Conservation (phyloP, 1,140 invertebrate genomes). For the Leptopilina clavipes region DNA sequence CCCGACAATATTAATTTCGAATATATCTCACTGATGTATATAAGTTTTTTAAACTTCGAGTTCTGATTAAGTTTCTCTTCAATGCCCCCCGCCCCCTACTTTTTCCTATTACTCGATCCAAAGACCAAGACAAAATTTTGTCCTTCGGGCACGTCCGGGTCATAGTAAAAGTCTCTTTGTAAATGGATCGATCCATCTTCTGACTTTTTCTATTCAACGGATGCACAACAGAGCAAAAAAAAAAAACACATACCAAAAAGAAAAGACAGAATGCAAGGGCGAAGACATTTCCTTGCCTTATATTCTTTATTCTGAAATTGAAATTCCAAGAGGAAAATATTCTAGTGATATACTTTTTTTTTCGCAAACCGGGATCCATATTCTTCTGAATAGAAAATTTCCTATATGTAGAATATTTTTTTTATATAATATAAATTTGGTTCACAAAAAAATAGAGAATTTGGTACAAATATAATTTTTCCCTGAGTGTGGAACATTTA, state of each 20-base stretch:
- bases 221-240: conserved; percentile 18
- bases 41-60: not conserved
- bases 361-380: not conserved
- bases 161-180: not conserved
- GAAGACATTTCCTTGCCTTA: not conserved
- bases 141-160: conserved; percentile 11
- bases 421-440: too few species aligned
- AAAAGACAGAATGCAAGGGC: conserved; percentile 23
- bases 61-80: not conserved
- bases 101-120: conserved; percentile 6
- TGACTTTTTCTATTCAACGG: not conserved
- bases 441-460: too few species aligned
- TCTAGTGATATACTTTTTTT: not conserved
- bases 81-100: not conserved
- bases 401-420: too few species aligned
- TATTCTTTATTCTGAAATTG: not conserved
- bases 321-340: conserved; percentile 31
- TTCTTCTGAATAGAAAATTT: not conserved
- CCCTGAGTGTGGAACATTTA: too few species aligned
- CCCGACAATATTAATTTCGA: too few species aligned
- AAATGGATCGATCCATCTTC: conserved; percentile 12
- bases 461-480: too few species aligned
- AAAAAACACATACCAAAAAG: not conserved
- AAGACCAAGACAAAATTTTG: conserved; percentile 19
- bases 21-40: too few species aligned